Conservation (phyloP, 2,797 vertebrate genomes). For the Craterocephalus amniculus region DNA sequence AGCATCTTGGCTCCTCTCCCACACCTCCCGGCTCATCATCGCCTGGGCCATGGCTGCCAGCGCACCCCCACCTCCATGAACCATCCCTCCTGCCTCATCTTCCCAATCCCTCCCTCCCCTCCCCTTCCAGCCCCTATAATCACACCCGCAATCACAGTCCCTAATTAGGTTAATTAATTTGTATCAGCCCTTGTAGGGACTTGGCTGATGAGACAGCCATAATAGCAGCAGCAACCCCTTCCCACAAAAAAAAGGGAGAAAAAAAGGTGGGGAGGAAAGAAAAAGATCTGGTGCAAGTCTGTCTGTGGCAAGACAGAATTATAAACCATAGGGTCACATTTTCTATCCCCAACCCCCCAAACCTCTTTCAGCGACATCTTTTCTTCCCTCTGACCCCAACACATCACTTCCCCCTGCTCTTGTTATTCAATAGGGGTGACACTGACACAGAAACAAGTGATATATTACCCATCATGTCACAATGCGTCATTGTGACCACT, state of each 20-base stretch:
- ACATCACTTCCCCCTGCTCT: constrained; percentile 45
- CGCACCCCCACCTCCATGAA: constrained; percentile 81
- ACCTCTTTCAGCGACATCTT: constrained; percentile 42
- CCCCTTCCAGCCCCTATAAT: constrained; percentile 86
- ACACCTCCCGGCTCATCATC: constrained; percentile 94
- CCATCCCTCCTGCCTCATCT: constrained; percentile 64
- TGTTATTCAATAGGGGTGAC: constrained; percentile 67
- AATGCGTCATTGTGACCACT: constrained; percentile 48
- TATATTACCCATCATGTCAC: constrained; percentile 52
- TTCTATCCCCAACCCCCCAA: constrained; percentile 57
- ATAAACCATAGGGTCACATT: constrained; percentile 74
- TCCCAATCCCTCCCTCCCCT: constrained; percentile 53
- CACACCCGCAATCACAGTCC: constrained; percentile 99
- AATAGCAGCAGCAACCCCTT: constrained; percentile 87
- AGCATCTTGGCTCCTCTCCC: constrained; percentile 94
- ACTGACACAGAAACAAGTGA: constrained; percentile 64
- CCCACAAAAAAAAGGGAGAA: constrained; percentile 40
- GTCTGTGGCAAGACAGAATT: constrained; percentile 65
- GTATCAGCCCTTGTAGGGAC: constrained; percentile 99
- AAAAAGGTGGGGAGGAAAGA: not conserved
- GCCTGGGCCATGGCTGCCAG: constrained; percentile 95
- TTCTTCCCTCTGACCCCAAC: constrained; percentile 48
- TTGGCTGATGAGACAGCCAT: constrained; percentile 98
- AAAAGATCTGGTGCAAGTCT: constrained; percentile 54
- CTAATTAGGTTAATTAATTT: constrained; percentile 99